phyloP scores from a whole-genome alignment of 2,888 invertebrate genomes.

The Catocala nupta region DNA sequence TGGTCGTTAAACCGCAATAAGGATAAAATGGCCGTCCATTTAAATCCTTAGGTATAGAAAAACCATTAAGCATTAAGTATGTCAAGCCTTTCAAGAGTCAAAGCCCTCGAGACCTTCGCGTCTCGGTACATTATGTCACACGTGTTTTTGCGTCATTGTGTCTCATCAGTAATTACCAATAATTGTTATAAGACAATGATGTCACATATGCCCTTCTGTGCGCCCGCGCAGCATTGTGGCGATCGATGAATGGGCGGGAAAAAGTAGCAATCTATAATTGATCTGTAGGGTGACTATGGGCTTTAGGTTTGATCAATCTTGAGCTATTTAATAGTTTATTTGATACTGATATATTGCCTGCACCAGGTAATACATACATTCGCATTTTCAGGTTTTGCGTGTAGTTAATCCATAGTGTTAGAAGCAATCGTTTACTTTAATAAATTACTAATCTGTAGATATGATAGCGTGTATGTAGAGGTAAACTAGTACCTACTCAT shows the following conservation, averaged over 20 bases:
- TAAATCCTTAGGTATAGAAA: conserved; percentile 26
- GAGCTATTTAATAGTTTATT: too few species aligned
- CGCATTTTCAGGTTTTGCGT: too few species aligned
- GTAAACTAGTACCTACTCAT: too few species aligned
- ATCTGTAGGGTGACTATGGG: conserved; percentile 23
- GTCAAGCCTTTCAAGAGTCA: conserved; percentile 46
- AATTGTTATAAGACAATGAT: conserved; percentile 41
- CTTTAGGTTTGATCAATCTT: background rate
- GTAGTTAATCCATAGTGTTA: too few species aligned
- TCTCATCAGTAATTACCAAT: conserved; percentile 21
- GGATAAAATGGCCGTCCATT: background rate
- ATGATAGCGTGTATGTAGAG: too few species aligned
- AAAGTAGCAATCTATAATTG: conserved; percentile 25
- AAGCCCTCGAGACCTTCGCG: conserved; percentile 29
- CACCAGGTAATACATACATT: too few species aligned
- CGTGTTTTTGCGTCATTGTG: conserved; percentile 45
- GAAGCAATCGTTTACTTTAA: too few species aligned
- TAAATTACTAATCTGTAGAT: too few species aligned
- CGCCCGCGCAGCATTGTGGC: conserved; percentile 28
- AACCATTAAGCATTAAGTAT: conserved; percentile 34
- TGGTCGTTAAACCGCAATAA: too few species aligned
- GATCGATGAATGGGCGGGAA: conserved; percentile 40
- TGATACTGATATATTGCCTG: too few species aligned
- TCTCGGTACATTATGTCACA: conserved; percentile 23
- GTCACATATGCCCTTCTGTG: conserved; percentile 40